Evolutionary conservation across 2,888 invertebrate species (phyloP), one percentile per base, ranked within the genome.

Genomic region (Ceramica pisi): DNA sequence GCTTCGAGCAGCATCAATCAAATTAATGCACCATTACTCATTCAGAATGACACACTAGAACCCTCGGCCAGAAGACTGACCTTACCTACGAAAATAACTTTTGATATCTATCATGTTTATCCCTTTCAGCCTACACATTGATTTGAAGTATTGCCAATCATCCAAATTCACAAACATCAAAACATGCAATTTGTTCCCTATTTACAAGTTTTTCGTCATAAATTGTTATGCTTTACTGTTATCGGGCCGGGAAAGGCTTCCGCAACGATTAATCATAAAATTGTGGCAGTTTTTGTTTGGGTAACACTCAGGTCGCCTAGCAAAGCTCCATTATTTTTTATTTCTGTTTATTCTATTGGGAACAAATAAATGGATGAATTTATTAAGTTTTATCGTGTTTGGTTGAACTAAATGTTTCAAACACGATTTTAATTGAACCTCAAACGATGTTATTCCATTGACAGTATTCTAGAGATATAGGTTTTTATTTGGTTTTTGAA

Each of bases 161-260:
- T 67, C 74, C 81, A 81, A 84, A 89, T 83, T 85, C 75, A 70
- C 80, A 76, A 71, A 82, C 73, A 71, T 78, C 77, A 77, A 83
- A 87, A 88, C 84, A 84, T 78, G 81, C 83, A 84, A 85, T 88
- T 86, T 76, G 75, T 85, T 67, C 71, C 66, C 78, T 67, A 71
- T 75, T 80, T 69, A 31, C 48, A 82, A 88, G 73, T 85, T 86
- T 82, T 71, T 65, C 82, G 69, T 80, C 85, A 74, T 89, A 89
- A 88, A 90, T 89, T 86, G 82, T 80, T 78, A 68, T 86, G 83
- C 87, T 90, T 88, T 88, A 88, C 76, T 87, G 87, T 82, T 90
- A 90, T 89, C 83, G 83, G 71, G 67, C 76, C 67, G 72, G 67
- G 71, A 83, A 89, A 85, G 75, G 80, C 82, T 83, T 75, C 62